These are phyloP conservation scores for Isurus oxyrinchus DNA, from an alignment of 2,113 vertebrate species.

Conservation along the genomic window DNA sequence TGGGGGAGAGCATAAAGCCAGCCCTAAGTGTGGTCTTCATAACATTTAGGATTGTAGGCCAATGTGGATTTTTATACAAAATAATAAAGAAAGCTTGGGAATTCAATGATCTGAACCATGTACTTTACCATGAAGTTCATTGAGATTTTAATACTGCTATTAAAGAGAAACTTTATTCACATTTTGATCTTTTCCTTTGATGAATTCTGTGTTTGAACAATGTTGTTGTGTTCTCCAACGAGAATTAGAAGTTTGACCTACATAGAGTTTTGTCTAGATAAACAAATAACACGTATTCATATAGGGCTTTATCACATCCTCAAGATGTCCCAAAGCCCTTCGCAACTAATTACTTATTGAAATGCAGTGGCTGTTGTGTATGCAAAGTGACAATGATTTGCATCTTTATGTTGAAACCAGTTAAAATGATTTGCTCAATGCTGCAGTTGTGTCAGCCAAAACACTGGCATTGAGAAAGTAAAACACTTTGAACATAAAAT, in stretches of 20 bases:
- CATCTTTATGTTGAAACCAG: not conserved
- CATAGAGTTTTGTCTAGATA: not conserved
- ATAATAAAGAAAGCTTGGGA: not conserved
- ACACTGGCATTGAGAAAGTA: not conserved
- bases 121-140: not conserved
- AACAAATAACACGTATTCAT: not conserved
- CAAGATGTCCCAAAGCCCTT: not conserved
- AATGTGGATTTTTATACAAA: not conserved
- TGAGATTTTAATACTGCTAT: not conserved
- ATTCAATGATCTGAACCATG: not conserved
- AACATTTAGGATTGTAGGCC: not conserved
- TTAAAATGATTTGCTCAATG: not conserved
- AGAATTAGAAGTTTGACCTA: not conserved
- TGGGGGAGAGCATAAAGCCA: not conserved
- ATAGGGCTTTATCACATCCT: not conserved
- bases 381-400: not conserved
- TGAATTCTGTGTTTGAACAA: not conserved
- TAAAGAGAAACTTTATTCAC: not conserved
- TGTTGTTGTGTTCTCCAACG: not conserved
- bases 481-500: not conserved
- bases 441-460: not conserved
- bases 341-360: not conserved
- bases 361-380: not conserved
- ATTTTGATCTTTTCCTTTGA: no score
- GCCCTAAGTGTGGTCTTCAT: not conserved